Conservation (phyloP, 2,888 invertebrate genomes). For the Drosophila meridiana region DNA sequence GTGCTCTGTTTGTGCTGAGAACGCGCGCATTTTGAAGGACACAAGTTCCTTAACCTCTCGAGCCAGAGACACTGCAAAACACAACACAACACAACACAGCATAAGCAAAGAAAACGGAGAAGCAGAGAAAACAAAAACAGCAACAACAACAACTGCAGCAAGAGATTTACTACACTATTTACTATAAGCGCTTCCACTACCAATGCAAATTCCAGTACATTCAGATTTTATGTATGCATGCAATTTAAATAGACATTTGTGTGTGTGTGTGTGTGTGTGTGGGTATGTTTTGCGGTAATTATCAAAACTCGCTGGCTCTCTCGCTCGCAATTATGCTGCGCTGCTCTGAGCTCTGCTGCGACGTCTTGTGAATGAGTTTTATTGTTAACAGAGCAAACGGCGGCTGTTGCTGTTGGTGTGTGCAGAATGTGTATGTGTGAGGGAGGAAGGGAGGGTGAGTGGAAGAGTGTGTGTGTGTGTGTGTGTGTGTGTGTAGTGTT, state of each 20-base stretch:
- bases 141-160: conserved; percentile 25
- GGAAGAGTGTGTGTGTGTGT: background rate
- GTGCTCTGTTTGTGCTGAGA: conserved; percentile 37
- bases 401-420: conserved; percentile 1
- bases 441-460: background rate
- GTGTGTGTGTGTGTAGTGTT: conserved; percentile 2
- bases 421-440: background rate
- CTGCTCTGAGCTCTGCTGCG: conserved; percentile 16
- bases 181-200: conserved; percentile 60
- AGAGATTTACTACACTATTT: conserved; percentile 70
- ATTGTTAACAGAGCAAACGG: conserved; percentile 37
- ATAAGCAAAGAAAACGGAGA: conserved; percentile 15
- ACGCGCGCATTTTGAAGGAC: conserved; percentile 78
- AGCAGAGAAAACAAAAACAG: conserved; percentile 25
- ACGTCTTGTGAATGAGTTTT: conserved; percentile 56
- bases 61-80: conserved; percentile 24
- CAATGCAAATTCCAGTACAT: conserved; percentile 41
- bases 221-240: conserved; percentile 3
- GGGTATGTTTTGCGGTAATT: conserved; percentile 58
- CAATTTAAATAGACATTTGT: conserved; percentile 12
- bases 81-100: conserved; percentile 54
- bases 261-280: conserved; percentile 15
- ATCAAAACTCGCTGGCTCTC: conserved; percentile 39
- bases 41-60: conserved; percentile 75
- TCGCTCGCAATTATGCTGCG: conserved; percentile 48